Percentiles rank a stretch among this genome's conserved stretches.
Evolutionary conservation across 2,888 invertebrate genomes (phyloP).

Genomic region (Oligia latruncula): DNA sequence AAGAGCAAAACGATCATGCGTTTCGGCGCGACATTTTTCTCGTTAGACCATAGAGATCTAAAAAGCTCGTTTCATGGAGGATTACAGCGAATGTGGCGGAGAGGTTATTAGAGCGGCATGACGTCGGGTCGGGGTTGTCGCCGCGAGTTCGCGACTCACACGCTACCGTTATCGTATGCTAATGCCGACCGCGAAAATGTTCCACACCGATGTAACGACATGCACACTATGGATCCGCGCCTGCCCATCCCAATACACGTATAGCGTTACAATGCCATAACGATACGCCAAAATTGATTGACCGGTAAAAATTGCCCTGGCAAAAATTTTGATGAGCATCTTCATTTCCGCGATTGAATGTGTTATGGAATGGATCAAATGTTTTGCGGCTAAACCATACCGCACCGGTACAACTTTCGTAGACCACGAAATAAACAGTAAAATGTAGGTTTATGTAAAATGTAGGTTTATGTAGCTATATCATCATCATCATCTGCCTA

Average conservation of each 20-base stretch:
- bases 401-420: slow-evolving; percentile 41
- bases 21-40: slow-evolving; percentile 77
- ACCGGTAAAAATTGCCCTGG: slow-evolving; percentile 60
- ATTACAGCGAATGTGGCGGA: slow-evolving; percentile 62
- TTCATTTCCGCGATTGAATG: slow-evolving; percentile 50
- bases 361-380: slow-evolving; percentile 46
- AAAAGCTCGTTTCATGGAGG: slow-evolving; percentile 56
- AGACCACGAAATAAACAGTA: slow-evolving; percentile 52
- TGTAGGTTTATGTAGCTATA: no score
- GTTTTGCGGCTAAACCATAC: slow-evolving; percentile 40
- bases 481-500: no score
- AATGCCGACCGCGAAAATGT: slow-evolving; percentile 83
- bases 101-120: slow-evolving; percentile 71
- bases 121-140: slow-evolving; percentile 65
- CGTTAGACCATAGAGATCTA: slow-evolving; percentile 68
- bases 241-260: slow-evolving; percentile 66
- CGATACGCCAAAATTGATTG: slow-evolving; percentile 63
- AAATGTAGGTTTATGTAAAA: slow-evolving; percentile 27
- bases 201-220: slow-evolving; percentile 82
- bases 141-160: slow-evolving; percentile 61
- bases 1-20: slow-evolving; percentile 72
- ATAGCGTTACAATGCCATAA: slow-evolving; percentile 63
- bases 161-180: slow-evolving; percentile 85
- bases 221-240: slow-evolving; percentile 74
- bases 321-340: slow-evolving; percentile 50